Conservation (phyloP, 2,797 vertebrate genomes). For the Sebastolobus alascanus region DNA sequence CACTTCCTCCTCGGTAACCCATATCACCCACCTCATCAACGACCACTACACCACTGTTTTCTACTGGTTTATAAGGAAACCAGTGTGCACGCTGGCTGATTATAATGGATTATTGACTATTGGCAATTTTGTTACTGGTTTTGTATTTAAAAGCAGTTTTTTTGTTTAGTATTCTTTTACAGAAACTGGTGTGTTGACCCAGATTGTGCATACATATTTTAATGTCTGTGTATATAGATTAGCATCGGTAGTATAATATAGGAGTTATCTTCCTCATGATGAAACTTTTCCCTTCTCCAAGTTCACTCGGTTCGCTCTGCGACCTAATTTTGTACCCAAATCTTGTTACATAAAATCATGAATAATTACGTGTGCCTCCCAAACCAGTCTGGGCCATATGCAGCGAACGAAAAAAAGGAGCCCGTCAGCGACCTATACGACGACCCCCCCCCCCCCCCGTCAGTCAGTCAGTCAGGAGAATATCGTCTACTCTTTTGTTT, state of each 20-base stretch:
- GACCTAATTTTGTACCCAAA: slow-evolving; percentile 60
- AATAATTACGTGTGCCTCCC: slow-evolving; percentile 52
- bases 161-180: neutral
- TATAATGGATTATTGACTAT: neutral
- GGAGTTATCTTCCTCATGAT: neutral
- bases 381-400: slow-evolving; percentile 5
- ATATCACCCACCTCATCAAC: no score
- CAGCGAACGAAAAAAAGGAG: neutral
- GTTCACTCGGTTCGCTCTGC: slow-evolving; percentile 16
- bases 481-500: neutral
- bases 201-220: neutral
- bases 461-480: neutral
- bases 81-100: neutral
- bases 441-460: neutral
- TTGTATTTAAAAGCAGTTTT: neutral
- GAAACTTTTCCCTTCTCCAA: slow-evolving; percentile 7
- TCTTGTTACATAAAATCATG: slow-evolving; percentile 65
- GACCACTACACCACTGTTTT: no score
- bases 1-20: no score
- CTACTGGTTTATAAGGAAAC: neutral
- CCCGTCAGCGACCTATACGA: slow-evolving; percentile 9
- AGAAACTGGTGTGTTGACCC: neutral
- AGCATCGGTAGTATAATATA: neutral
- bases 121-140: neutral
- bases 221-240: neutral